Percentiles rank a stretch among this genome's conserved stretches.
Evolutionary conservation across 2,888 invertebrate genomes (phyloP).

Genomic region (Smittia sp.): DNA sequence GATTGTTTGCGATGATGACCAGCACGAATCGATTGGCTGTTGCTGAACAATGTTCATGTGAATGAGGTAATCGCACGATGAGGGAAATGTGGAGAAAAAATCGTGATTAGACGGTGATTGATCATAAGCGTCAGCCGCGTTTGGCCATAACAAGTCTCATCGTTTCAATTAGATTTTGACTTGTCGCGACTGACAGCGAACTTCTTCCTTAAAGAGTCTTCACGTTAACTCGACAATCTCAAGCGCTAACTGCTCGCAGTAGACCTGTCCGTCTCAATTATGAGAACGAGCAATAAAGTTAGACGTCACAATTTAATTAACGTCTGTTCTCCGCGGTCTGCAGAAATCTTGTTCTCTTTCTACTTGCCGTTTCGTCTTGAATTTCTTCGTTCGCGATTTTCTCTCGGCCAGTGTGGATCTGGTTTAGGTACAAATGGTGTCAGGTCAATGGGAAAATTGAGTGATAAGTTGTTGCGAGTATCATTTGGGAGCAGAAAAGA

Average conservation of each 20-base stretch:
- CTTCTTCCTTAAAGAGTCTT: slow-evolving; percentile 15
- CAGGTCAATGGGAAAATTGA: too few species aligned
- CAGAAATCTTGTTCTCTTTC: background rate
- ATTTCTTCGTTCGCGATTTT: slow-evolving; percentile 9
- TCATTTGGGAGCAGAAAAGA: too few species aligned
- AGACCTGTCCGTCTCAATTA: background rate
- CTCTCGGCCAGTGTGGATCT: background rate
- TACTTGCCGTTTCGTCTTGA: background rate
- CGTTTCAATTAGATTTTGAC: background rate
- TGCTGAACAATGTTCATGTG: slow-evolving; percentile 14
- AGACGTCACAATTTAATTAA: background rate
- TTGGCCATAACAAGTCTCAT: background rate
- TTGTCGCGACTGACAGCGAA: slow-evolving; percentile 10
- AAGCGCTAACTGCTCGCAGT: background rate
- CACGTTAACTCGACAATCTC: background rate
- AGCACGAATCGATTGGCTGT: slow-evolving; percentile 33
- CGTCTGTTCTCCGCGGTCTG: background rate
- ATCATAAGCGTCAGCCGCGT: background rate
- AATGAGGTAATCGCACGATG: slow-evolving; percentile 18
- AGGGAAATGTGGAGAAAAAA: background rate
- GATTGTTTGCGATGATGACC: slow-evolving; percentile 37
- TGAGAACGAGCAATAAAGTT: background rate
- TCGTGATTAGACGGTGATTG: slow-evolving; percentile 15
- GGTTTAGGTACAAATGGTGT: too few species aligned
- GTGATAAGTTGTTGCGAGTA: too few species aligned